phyloP scores from a whole-genome alignment of 1,140 invertebrate genomes.

The Drosophila simulans region DNA sequence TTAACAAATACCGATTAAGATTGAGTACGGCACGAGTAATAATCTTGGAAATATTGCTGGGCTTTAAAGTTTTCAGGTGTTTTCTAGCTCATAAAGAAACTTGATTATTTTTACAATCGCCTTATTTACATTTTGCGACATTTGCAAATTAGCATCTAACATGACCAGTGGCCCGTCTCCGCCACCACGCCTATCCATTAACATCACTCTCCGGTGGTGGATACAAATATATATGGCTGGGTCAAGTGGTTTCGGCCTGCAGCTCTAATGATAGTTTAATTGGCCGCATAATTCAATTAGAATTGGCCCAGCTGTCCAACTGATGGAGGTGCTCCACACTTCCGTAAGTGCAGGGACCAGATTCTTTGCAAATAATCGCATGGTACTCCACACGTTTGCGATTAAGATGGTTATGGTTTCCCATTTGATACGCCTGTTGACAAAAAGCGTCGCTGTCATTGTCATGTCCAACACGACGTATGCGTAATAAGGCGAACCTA shows the following conservation, averaged over 20 bases:
- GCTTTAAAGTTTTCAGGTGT: conserved; percentile 8
- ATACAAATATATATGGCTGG: background rate
- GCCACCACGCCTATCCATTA: conserved; percentile 24
- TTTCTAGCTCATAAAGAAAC: background rate
- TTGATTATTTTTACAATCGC: conserved; percentile 38
- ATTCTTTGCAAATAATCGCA: conserved; percentile 56
- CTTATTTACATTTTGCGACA: conserved; percentile 62
- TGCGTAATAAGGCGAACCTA: conserved; percentile 55
- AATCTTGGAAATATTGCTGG: background rate
- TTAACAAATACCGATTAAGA: too few relatives aligned
- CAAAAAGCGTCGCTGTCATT: conserved; percentile 48
- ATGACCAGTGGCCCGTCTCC: conserved; percentile 23
- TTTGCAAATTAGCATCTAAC: conserved; percentile 68
- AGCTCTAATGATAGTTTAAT: conserved; percentile 62
- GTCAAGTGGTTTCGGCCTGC: conserved; percentile 6
- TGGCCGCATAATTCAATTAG: conserved; percentile 41
- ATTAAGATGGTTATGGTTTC: conserved; percentile 37
- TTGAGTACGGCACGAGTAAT: background rate
- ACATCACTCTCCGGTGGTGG: background rate
- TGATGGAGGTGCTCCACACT: conserved; percentile 27
- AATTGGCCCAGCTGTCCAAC: conserved; percentile 24
- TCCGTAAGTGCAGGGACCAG: conserved; percentile 41
- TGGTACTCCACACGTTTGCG: conserved; percentile 21
- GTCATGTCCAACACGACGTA: conserved; percentile 66
- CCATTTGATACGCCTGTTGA: conserved; percentile 18